Percentiles rank a stretch among this genome's conserved stretches.
Conservation (phyloP, 2,888 invertebrate genomes). For the Monopis laevigella region DNA sequence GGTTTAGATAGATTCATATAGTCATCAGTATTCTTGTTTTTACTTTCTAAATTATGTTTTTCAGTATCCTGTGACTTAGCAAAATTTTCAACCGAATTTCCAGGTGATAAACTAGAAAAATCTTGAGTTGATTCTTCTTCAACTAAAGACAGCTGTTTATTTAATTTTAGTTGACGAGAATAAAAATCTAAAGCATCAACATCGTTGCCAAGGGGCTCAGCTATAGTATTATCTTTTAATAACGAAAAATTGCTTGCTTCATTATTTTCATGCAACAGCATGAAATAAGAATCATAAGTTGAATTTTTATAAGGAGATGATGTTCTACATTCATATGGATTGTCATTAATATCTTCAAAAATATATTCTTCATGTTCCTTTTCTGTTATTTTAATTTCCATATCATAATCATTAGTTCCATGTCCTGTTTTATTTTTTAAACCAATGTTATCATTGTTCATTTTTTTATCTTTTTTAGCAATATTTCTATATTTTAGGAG, state of each 20-base stretch:
- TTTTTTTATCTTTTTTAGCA: conserved; percentile 36
- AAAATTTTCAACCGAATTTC: conserved; percentile 32
- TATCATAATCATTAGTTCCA: conserved; percentile 34
- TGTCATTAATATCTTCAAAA: too few relatives aligned
- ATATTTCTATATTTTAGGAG: conserved; percentile 43
- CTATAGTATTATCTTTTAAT: neutral
- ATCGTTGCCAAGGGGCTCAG: neutral
- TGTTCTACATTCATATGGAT: too few relatives aligned
- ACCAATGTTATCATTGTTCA: conserved; percentile 32
- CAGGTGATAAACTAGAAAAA: conserved; percentile 40
- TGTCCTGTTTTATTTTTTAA: too few relatives aligned
- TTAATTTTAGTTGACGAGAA: conserved; percentile 35
- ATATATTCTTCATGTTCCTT: conserved; percentile 22
- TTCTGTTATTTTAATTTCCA: conserved; percentile 51
- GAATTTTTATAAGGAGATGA: conserved; percentile 39
- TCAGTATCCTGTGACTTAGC: conserved; percentile 22
- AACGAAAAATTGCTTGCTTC: neutral
- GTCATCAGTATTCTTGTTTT: conserved; percentile 21
- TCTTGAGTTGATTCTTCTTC: conserved; percentile 63
- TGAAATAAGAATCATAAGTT: conserved; percentile 46
- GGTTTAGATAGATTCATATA: conserved; percentile 25
- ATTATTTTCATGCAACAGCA: conserved; percentile 25
- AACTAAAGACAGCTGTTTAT: conserved; percentile 56
- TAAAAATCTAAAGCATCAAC: conserved; percentile 44
- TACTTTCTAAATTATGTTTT: conserved; percentile 20